phyloP scores from a whole-genome alignment of 2,113 vertebrate genomes.

The Aepyceros melampus region DNA sequence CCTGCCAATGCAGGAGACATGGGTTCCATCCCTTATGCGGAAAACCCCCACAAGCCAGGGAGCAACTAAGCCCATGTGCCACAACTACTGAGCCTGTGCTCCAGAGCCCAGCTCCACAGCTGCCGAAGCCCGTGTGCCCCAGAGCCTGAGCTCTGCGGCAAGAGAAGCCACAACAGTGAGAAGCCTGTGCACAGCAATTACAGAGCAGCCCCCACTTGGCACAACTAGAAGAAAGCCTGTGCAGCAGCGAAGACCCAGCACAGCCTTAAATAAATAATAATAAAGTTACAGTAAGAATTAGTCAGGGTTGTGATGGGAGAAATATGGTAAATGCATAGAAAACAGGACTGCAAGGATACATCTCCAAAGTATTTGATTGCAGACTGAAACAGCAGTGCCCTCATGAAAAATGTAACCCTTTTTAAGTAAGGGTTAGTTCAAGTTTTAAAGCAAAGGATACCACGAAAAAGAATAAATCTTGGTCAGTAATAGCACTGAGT shows the following conservation, averaged over 20 bases:
- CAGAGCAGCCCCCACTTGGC: background rate
- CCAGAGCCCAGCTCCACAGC: background rate
- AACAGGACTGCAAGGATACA: background rate
- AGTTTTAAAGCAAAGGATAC: background rate
- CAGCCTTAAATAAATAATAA: background rate
- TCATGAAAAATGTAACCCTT: background rate
- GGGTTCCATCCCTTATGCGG: background rate
- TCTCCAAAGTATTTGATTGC: background rate
- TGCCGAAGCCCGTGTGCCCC: background rate
- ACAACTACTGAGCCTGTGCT: background rate
- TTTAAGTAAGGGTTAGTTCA: background rate
- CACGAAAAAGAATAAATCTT: background rate
- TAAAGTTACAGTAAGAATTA: background rate
- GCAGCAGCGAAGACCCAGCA: background rate
- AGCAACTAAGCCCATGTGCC: background rate
- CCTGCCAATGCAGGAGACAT: background rate
- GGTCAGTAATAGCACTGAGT: background rate
- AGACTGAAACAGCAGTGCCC: background rate
- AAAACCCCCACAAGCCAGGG: background rate
- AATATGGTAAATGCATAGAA: background rate
- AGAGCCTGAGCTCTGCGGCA: background rate
- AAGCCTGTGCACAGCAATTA: background rate
- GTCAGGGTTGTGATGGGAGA: background rate
- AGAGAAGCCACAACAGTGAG: background rate
- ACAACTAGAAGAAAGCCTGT: background rate